Percentiles rank a stretch among this genome's conserved stretches.
phyloP scores from a whole-genome alignment of 64 coral and sea anemone genomes.

The Porites lutea region DNA sequence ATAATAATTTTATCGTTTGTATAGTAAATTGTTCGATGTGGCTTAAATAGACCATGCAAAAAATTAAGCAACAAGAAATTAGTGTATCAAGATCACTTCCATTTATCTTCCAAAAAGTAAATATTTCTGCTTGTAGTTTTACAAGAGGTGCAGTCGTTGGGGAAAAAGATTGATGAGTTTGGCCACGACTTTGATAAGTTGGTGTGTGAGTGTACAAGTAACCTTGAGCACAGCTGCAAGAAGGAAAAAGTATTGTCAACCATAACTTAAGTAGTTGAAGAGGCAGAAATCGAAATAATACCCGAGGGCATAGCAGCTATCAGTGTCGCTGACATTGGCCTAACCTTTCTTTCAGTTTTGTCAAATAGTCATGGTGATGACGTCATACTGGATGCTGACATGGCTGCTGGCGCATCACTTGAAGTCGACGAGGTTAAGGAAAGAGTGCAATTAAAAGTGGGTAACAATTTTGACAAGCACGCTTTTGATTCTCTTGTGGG shows the following conservation, averaged over 20 bases:
- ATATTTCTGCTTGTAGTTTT: not conserved
- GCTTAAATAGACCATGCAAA: too few species aligned
- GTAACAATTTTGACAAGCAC: not conserved
- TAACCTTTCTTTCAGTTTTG: not conserved
- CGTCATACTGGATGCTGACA: too few species aligned
- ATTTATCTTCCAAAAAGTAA: not conserved
- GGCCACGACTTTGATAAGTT: not conserved
- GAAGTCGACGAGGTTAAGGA: not conserved
- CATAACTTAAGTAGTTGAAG: not conserved
- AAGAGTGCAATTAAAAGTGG: not conserved
- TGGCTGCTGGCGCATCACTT: too few species aligned
- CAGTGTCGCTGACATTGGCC: not conserved
- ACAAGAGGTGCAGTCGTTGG: not conserved
- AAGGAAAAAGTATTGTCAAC: not conserved
- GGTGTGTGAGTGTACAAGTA: slow-evolving; percentile 1
- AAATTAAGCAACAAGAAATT: not conserved
- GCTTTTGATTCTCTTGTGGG: not conserved
- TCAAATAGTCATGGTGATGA: not conserved
- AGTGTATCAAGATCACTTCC: not conserved
- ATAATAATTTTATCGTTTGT: too few species aligned
- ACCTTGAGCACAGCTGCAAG: not conserved
- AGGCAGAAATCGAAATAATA: not conserved
- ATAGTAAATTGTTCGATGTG: too few species aligned
- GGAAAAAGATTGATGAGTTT: slow-evolving; percentile 23
- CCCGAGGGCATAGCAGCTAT: not conserved